Percentiles rank a stretch among this genome's conserved stretches.
These are phyloP conservation scores for Drosophila nr. medialis DNA, from an alignment of 2,888 invertebrate species.

Conservation along the genomic window DNA sequence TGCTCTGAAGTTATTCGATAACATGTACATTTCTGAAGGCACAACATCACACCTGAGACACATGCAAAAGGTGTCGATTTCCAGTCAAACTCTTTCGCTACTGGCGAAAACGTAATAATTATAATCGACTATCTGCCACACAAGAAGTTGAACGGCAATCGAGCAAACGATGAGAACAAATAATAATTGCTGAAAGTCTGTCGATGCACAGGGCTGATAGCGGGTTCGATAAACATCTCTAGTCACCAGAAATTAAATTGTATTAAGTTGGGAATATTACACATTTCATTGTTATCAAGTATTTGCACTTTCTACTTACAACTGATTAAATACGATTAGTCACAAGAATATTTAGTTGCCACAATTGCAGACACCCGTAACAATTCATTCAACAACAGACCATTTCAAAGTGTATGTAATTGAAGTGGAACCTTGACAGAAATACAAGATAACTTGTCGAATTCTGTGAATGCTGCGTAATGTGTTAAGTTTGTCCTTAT, in stretches of 20 bases:
- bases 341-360: background rate
- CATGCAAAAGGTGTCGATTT: slow-evolving; percentile 11
- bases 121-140: background rate
- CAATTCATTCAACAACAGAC: no score
- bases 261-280: no score
- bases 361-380: background rate
- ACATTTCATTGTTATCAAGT: background rate
- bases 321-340: background rate
- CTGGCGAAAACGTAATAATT: slow-evolving; percentile 1
- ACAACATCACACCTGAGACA: slow-evolving; percentile 23
- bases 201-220: background rate
- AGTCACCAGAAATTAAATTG: background rate
- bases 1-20: slow-evolving; percentile 7
- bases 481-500: background rate
- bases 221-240: background rate
- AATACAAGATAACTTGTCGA: background rate
- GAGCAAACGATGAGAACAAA: background rate
- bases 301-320: no score
- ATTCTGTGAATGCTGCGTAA: background rate
- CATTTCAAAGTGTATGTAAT: background rate
- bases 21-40: background rate
- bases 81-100: slow-evolving; percentile 7
- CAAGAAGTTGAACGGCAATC: background rate
- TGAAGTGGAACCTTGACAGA: background rate
- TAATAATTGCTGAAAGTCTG: no score